Conservation (phyloP, 2,888 invertebrate species). For the Pachymerium ferrugineum region DNA sequence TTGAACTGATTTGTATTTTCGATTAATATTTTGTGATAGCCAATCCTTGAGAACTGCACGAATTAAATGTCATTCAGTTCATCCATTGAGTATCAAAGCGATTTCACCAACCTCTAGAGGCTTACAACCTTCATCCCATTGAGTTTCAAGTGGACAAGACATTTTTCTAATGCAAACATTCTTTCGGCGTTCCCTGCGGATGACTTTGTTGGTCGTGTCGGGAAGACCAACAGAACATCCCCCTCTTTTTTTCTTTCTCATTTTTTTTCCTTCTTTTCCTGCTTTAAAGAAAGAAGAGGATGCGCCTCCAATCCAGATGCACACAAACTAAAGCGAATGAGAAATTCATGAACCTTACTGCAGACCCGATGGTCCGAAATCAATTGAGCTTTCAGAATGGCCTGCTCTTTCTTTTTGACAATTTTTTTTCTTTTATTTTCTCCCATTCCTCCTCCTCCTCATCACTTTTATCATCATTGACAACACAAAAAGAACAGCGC, state of each 20-base stretch:
- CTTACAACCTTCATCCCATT: background rate
- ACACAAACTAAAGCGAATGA: slow-evolving; percentile 13
- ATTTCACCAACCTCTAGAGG: slow-evolving; percentile 4
- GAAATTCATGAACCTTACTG: slow-evolving; percentile 8
- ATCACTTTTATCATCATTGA: slow-evolving; percentile 13
- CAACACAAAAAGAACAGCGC: slow-evolving; percentile 1
- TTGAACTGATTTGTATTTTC: background rate
- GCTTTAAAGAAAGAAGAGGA: background rate
- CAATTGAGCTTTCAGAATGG: slow-evolving; percentile 13
- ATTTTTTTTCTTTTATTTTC: background rate
- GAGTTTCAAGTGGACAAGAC: slow-evolving; percentile 13
- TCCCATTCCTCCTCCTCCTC: slow-evolving; percentile 1
- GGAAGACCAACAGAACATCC: slow-evolving; percentile 3
- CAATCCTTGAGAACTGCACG: background rate
- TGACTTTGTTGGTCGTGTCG: slow-evolving; percentile 13
- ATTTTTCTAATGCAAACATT: slow-evolving; percentile 9
- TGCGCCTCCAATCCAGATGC: slow-evolving; percentile 13
- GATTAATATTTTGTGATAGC: no score
- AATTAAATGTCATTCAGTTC: background rate
- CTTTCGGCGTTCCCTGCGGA: slow-evolving; percentile 4
- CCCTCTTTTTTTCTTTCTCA: background rate
- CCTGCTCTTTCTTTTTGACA: slow-evolving; percentile 8
- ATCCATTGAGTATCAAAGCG: background rate
- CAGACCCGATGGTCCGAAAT: slow-evolving; percentile 1
- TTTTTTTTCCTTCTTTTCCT: background rate